Evolutionary conservation across 2,797 vertebrate genomes (phyloP), one percentile per base, ranked within the genome.

Genomic region (Coendou prehensilis): DNA sequence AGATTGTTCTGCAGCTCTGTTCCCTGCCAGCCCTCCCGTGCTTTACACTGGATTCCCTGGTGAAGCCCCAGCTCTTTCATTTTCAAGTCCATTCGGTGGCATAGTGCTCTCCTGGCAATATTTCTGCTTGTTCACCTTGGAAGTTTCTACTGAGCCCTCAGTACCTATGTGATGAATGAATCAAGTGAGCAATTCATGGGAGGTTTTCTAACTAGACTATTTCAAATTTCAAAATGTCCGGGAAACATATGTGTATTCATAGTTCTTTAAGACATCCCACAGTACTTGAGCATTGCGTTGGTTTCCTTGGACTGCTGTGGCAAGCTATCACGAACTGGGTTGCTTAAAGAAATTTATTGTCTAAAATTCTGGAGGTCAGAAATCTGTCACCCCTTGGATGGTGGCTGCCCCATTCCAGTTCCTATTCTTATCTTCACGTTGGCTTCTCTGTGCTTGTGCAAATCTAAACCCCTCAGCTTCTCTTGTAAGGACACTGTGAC

Each of bases 201-300:
- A 83, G 5, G 18, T 67, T 92, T 94, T 75, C 37, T 90, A 45
- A 73, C 6, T 14, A 76, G 7, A 3, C 9, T 71, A 7, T 61
- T 94, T 89, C 83, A 86, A 95, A 67, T 95, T 78, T 37, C 73
- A n/a, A 93, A 95, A 83, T n/a, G 1, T 18, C 67, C 73, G 6
- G 30, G 37, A 87, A 94, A 63, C 87, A 37, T 8, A 50, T 67
- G 20, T 2, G 5, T 92, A 59, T 59, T 83, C 18, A 76, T 33
- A 61, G 76, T 81, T 79, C 52, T 28, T 71, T 76, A 37, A 81
- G 6, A 83, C 69, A 7, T 30, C 33, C 41, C 71, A 9, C 22
- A 37, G 6, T 41, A 18, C 10, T 20, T 14, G 23, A 33, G 22
- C 5, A 15, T 52, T 67, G 0, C n/a, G 33, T 81, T 82, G 22